Conservation (phyloP, 2,888 invertebrate genomes). For the Vandiemenella viatica region DNA sequence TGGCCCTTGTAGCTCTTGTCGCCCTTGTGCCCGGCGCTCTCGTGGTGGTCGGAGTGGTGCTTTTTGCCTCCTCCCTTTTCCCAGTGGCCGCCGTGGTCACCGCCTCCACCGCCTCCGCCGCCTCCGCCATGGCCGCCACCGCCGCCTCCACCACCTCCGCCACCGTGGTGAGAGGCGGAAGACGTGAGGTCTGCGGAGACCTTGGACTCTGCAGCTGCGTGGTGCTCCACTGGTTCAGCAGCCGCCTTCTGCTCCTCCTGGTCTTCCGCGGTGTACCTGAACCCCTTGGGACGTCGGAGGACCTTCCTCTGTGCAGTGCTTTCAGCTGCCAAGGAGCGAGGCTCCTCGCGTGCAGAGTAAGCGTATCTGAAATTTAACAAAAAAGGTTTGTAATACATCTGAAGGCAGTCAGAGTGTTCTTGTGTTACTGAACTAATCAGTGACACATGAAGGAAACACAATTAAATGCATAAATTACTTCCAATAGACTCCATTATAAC, state of each 20-base stretch:
- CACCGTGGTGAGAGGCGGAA: neutral
- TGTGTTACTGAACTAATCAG: too few relatives aligned
- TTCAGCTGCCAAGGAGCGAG: too few relatives aligned
- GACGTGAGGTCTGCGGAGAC: too few relatives aligned
- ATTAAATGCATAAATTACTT: too few relatives aligned
- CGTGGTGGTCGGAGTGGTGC: conserved; percentile 38
- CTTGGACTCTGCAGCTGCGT: too few relatives aligned
- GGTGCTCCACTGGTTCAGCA: neutral
- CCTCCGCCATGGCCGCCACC: neutral
- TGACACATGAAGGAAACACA: too few relatives aligned
- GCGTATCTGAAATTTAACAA: too few relatives aligned
- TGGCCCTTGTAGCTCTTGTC: conserved; percentile 48
- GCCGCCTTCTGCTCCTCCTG: neutral
- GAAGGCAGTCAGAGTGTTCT: too few relatives aligned
- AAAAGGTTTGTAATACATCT: too few relatives aligned
- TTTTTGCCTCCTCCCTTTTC: conserved; percentile 38
- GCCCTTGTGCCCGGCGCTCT: conserved; percentile 42
- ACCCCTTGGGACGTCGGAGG: neutral
- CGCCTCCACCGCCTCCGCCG: neutral
- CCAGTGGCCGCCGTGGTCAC: conserved; percentile 10
- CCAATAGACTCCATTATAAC: too few relatives aligned
- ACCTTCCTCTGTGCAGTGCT: too few relatives aligned
- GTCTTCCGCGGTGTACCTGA: neutral
- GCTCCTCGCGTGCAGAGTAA: too few relatives aligned
- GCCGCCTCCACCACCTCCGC: neutral